A percentile compares a stretch with the other conserved stretches of the same genome.
Conservation (phyloP, 2,888 invertebrate genomes). For the Melangyna quadrimaculata region DNA sequence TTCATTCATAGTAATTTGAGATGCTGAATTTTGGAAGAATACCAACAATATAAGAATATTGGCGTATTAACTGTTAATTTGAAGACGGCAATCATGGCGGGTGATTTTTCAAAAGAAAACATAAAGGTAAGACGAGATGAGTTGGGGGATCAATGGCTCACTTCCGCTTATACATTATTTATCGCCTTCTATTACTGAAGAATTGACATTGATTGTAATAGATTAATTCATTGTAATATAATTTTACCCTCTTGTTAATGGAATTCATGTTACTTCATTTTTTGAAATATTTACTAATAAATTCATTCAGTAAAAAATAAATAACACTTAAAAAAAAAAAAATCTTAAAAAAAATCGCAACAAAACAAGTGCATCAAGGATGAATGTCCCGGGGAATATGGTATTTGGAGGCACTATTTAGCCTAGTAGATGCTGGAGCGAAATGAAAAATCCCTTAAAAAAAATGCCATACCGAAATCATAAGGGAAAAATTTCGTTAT, state of each 20-base stretch:
- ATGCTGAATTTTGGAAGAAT: neutral
- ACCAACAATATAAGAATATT: neutral
- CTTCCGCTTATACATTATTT: neutral
- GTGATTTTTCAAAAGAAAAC: neutral
- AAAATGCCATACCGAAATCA: no score
- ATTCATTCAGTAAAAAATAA: neutral
- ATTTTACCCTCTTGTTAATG: neutral
- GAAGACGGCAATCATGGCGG: slow-evolving; percentile 3
- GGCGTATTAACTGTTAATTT: slow-evolving; percentile 30
- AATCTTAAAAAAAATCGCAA: neutral
- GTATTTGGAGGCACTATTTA: no score
- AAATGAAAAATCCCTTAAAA: no score
- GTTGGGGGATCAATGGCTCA: neutral
- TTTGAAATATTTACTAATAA: neutral
- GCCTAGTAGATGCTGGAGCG: no score
- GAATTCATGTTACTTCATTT: neutral
- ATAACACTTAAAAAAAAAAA: neutral
- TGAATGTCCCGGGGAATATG: no score
- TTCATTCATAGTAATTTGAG: slow-evolving; percentile 59
- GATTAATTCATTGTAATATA: neutral
- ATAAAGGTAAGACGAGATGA: neutral
- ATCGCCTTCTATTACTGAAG: neutral
- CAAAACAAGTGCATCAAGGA: no score
- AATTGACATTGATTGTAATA: slow-evolving; percentile 1
- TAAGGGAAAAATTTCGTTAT: no score